Conservation (phyloP, 2,113 vertebrate genomes). For the Varanus salvator region DNA sequence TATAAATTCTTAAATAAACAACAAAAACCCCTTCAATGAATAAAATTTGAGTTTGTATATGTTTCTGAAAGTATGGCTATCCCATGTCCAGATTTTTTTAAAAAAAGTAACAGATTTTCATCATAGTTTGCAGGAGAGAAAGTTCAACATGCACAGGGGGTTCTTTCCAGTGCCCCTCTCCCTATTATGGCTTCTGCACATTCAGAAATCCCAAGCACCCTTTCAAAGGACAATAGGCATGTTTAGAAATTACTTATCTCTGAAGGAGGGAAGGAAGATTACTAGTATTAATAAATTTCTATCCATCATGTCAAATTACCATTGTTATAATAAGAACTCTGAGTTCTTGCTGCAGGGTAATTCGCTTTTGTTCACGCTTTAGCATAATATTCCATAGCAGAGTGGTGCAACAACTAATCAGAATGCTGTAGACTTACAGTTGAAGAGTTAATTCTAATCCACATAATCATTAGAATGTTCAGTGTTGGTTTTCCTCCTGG, state of each 20-base stretch:
- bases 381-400: conserved; percentile 62
- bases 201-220: neutral
- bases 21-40: neutral
- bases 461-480: conserved; percentile 24
- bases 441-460: conserved; percentile 66
- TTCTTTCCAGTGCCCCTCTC: neutral
- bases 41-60: neutral
- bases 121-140: neutral
- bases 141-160: neutral
- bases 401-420: conserved; percentile 48
- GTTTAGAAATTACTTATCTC: conserved; percentile 5
- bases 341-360: conserved; percentile 72
- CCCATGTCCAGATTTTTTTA: neutral
- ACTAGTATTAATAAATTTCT: conserved; percentile 72
- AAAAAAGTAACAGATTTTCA: neutral
- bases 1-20: neutral
- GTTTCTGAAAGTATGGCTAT: neutral
- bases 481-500: neutral
- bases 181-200: neutral
- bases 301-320: conserved; percentile 72
- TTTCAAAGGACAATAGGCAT: neutral
- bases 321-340: conserved; percentile 65
- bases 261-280: conserved; percentile 20
- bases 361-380: conserved; percentile 72
- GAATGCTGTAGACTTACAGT: conserved; percentile 40